These are phyloP conservation scores for Leptosomus discolor DNA, from an alignment of 2,113 vertebrate species.

Conservation along the genomic window DNA sequence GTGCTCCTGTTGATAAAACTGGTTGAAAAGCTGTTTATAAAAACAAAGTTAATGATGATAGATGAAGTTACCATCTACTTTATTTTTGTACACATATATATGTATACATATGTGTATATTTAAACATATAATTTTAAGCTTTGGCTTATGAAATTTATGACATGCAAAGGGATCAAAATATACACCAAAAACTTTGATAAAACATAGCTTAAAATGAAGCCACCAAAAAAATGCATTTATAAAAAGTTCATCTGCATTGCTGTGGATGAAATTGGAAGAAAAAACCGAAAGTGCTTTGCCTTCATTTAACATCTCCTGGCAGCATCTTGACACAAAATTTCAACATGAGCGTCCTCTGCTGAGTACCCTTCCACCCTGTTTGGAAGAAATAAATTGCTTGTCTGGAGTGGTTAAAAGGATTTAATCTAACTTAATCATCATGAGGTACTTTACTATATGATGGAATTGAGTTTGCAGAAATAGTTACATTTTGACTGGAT, in stretches of 20 bases:
- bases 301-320: not conserved
- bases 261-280: not conserved
- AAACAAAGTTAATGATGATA: not conserved
- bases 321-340: not conserved
- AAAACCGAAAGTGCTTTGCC: not conserved
- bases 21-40: not conserved
- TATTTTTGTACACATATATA: not conserved
- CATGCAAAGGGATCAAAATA: not conserved
- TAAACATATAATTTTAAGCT: not conserved
- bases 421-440: not conserved
- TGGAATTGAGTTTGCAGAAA: not conserved
- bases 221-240: not conserved
- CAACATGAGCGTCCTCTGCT: not conserved
- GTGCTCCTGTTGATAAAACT: not conserved
- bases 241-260: not conserved
- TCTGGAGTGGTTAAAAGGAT: not conserved
- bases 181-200: not conserved
- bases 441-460: not conserved
- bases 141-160: not conserved
- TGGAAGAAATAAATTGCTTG: slow-evolving; percentile 29
- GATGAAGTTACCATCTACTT: not conserved
- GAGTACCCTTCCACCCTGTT: not conserved
- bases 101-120: not conserved
- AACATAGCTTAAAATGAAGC: not conserved
- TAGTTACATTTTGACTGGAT: not conserved